Base-by-base conservation (phyloP, 1,140 invertebrate species). In the Pseudomyrmex cubaensis region DNA sequence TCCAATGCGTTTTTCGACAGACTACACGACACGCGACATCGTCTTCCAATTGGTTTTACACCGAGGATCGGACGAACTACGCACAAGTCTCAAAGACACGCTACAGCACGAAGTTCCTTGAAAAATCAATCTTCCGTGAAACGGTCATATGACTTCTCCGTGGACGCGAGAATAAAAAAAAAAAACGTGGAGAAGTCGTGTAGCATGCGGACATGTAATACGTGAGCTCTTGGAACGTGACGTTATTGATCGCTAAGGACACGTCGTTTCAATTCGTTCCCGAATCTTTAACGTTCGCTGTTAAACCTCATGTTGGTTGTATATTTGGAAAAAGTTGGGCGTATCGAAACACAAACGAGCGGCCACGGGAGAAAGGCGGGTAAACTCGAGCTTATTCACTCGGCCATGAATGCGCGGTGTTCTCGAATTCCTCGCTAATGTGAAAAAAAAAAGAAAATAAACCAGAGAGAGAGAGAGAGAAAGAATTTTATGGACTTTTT, bases 331-430 rank as follows among this genome's bases (percentile, higher is more conserved):
- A 70, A 82, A 74, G 48, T 12, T 35, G 17, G 2, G 9, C 25
- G 46, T 62, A 74, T 59, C 70, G 56, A 73, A 74, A 59, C 73
- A 52, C 25, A 75, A 77, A 78, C 13, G 10, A 15, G 1, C 44
- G 12, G 54, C 17, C 17, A 46, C 48, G 13, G 12, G 87, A 87
- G 87, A 88, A 88, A 88, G 87, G 86, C 76, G 59, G 70, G 56
- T 87, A 82, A 85, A 87, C 86, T 87, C 72, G 82, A 77, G 86
- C 83, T 76, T 73, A 88, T 84, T 85, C 83, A 85, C 86, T 88
- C 87, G 77, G 72, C 86, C 86, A 85, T 88, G 87, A 88, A 88
- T 77, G 66, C 61, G 4, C 85, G 17, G 48, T 77, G 72, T 85
- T 88, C 83, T 88, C 83, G 73, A 88, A 88, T 88, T 85, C 86